Percentiles rank a stretch among this genome's conserved stretches.
Conservation (phyloP, 2,113 vertebrate genomes). For the Dipodomys ordii region DNA sequence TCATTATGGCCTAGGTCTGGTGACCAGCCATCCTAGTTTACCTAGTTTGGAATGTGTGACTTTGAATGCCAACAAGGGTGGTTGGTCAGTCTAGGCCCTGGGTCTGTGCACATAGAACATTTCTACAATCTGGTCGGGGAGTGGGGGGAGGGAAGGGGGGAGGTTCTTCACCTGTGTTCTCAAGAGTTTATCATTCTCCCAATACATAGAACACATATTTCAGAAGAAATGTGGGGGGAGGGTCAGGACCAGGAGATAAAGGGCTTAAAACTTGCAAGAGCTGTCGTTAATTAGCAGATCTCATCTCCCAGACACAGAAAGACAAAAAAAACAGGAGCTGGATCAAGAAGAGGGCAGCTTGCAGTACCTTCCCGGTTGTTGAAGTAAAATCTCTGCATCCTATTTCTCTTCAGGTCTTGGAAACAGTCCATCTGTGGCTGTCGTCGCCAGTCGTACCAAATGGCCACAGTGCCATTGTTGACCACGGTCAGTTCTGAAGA, state of each 20-base stretch:
- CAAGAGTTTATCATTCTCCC: background rate
- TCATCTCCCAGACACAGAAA: background rate
- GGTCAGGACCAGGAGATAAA: background rate
- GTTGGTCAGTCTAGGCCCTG: background rate
- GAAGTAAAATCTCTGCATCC: constrained; percentile 87
- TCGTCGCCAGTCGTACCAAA: constrained; percentile 94
- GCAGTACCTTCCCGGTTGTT: constrained; percentile 86
- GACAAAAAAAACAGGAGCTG: background rate
- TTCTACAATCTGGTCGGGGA: background rate
- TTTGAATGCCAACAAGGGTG: background rate
- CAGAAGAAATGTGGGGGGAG: background rate
- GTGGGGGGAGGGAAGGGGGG: too few relatives aligned
- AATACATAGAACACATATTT: background rate
- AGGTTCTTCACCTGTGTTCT: background rate
- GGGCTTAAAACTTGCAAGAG: background rate
- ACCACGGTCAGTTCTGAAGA: constrained; percentile 88
- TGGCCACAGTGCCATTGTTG: constrained; percentile 92
- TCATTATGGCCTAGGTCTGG: background rate
- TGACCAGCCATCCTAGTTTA: background rate
- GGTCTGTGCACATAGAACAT: background rate
- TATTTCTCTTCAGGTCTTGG: constrained; percentile 67
- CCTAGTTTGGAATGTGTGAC: background rate
- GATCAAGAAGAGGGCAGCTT: background rate
- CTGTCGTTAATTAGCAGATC: background rate
- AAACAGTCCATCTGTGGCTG: constrained; percentile 82